Evolutionary conservation across 2,113 vertebrate species (phyloP).

Genomic region (Pteropus alecto): DNA sequence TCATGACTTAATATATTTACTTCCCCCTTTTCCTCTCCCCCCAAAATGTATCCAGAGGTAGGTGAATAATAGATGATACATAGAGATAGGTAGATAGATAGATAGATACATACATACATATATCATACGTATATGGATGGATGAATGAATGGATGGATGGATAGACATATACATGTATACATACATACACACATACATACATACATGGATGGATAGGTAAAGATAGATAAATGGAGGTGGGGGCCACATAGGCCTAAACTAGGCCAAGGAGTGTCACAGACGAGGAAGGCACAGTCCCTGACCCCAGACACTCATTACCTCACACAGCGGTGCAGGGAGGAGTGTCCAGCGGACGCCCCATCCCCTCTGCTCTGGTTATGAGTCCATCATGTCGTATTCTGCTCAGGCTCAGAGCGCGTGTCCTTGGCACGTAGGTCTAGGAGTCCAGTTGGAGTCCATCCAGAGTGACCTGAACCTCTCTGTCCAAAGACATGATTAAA

Average conservation of each 20-base stretch:
- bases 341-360: not conserved
- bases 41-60: not conserved
- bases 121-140: not conserved
- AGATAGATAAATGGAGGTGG: not conserved
- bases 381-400: not conserved
- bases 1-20: not conserved
- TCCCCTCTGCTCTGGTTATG: not conserved
- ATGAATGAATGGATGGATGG: too few relatives aligned
- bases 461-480: not conserved
- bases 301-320: not conserved
- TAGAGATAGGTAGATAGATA: not conserved
- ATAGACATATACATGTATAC: too few relatives aligned
- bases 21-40: not conserved
- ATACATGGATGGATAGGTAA: not conserved
- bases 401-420: not conserved
- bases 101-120: not conserved
- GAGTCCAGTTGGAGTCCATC: not conserved
- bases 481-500: not conserved
- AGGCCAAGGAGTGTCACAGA: not conserved
- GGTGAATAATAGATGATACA: not conserved
- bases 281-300: not conserved
- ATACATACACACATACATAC: too few relatives aligned
- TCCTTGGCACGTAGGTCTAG: not conserved
- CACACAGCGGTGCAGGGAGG: not conserved
- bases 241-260: not conserved